Evolutionary conservation across 2,797 vertebrate species (phyloP).

Genomic region (Rhinophrynus dorsalis): DNA sequence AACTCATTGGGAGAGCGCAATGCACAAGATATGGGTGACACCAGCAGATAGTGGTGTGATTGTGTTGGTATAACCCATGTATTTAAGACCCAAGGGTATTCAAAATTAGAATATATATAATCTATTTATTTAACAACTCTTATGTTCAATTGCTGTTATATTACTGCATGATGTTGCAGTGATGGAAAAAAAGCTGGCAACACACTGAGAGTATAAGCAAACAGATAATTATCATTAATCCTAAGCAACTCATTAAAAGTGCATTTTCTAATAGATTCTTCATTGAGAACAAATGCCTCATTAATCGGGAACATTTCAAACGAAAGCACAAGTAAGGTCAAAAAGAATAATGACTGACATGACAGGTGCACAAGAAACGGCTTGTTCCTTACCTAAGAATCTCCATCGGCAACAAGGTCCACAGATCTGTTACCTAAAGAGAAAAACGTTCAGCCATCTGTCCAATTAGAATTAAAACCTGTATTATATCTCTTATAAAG

Average conservation of each 20-base stretch:
- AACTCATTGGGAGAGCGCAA: no score
- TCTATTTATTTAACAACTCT: no score
- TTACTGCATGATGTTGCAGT: not conserved
- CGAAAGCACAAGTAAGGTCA: slow-evolving; percentile 67
- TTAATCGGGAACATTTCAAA: slow-evolving; percentile 69
- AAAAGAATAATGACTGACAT: slow-evolving; percentile 61
- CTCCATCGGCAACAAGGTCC: slow-evolving; percentile 52
- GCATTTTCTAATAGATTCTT: slow-evolving; percentile 70
- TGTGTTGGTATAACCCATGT: no score
- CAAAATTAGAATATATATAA: no score
- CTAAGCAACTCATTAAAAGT: slow-evolving; percentile 67
- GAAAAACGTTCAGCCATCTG: slow-evolving; percentile 47
- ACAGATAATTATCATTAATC: slow-evolving; percentile 70
- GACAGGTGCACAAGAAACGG: slow-evolving; percentile 54
- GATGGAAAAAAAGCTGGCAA: slow-evolving; percentile 52
- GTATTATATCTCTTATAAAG: no score
- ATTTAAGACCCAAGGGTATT: no score
- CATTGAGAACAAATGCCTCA: slow-evolving; percentile 75
- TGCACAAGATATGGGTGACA: no score
- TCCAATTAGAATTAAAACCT: slow-evolving; percentile 43
- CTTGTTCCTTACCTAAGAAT: slow-evolving; percentile 49
- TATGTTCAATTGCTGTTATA: not conserved
- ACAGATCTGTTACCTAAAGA: slow-evolving; percentile 32
- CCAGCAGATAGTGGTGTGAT: no score
- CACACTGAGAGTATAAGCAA: slow-evolving; percentile 61